A percentile compares a stretch with the other conserved stretches of the same genome.
Evolutionary conservation across 2,888 invertebrate species (phyloP).

Genomic region (Parochlus steinenii): DNA sequence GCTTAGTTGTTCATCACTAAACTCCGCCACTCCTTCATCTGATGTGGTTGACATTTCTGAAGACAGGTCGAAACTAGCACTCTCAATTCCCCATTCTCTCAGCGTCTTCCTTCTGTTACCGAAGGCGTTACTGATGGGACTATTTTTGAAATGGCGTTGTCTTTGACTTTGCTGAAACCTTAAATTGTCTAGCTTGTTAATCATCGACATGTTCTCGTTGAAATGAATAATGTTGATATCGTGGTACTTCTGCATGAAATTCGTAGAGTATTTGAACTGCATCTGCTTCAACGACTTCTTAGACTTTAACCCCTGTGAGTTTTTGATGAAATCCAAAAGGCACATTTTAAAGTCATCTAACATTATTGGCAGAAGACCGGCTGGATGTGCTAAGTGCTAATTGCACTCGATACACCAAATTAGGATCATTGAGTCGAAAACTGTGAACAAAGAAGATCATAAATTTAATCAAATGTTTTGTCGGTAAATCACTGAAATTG

Average conservation of each 20-base stretch:
- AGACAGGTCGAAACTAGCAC: slow-evolving; percentile 24
- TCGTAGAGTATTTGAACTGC: slow-evolving; percentile 19
- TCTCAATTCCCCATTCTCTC: slow-evolving; percentile 19
- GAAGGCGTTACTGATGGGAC: slow-evolving; percentile 16
- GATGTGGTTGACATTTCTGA: slow-evolving; percentile 18
- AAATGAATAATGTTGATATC: slow-evolving; percentile 28
- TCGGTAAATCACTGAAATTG: too few species aligned
- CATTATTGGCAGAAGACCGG: too few species aligned
- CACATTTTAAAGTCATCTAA: too few species aligned
- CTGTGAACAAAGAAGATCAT: too few species aligned
- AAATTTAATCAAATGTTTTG: too few species aligned
- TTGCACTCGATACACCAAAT: too few species aligned
- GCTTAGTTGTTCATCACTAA: slow-evolving; percentile 4
- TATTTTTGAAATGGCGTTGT: slow-evolving; percentile 16
- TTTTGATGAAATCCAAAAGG: slow-evolving; percentile 3
- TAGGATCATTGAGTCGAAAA: too few species aligned
- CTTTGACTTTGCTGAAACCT: slow-evolving; percentile 21
- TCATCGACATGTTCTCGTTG: slow-evolving; percentile 30
- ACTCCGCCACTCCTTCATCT: slow-evolving; percentile 6
- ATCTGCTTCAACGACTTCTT: neutral
- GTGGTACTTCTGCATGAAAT: slow-evolving; percentile 26
- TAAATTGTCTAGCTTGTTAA: slow-evolving; percentile 25
- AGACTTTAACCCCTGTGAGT: too few species aligned
- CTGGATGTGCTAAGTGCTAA: too few species aligned
- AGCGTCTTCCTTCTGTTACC: slow-evolving; percentile 15